Conservation (phyloP, 2,888 invertebrate species). For the Unio delphinus region DNA sequence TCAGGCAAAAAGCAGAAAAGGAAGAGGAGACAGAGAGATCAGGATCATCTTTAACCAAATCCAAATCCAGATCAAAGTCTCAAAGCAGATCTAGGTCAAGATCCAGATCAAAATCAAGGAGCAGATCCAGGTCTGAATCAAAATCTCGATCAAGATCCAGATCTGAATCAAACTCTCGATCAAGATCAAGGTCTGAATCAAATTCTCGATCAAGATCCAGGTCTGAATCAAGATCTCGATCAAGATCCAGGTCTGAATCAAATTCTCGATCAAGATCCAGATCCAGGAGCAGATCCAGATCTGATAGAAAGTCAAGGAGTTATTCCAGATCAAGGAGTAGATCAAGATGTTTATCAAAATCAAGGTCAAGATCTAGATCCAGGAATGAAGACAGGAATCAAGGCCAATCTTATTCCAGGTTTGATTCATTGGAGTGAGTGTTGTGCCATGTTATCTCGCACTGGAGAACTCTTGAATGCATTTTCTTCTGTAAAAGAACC, state of each 20-base stretch:
- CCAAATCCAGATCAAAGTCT: slow-evolving; percentile 26
- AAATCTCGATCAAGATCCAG: slow-evolving; percentile 12
- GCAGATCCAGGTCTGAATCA: not conserved
- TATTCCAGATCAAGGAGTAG: slow-evolving; percentile 5
- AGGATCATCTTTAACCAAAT: not conserved
- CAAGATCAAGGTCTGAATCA: slow-evolving; percentile 2
- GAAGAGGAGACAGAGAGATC: too few relatives aligned
- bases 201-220: too few relatives aligned
- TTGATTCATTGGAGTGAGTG: too few relatives aligned
- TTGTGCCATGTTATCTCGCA: too few relatives aligned
- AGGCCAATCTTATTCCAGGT: too few relatives aligned
- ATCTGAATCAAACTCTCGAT: slow-evolving; percentile 11
- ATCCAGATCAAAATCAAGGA: slow-evolving; percentile 6
- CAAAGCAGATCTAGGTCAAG: slow-evolving; percentile 12
- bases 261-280: slow-evolving; percentile 7
- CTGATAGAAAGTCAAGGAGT: slow-evolving; percentile 27
- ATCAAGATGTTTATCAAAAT: slow-evolving; percentile 4
- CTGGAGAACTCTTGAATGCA: too few relatives aligned
- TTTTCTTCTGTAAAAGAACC: too few relatives aligned
- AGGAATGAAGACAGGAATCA: too few relatives aligned
- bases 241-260: slow-evolving; percentile 6
- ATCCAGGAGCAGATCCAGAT: slow-evolving; percentile 22
- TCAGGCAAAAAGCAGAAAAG: too few relatives aligned
- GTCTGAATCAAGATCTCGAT: slow-evolving; percentile 14
- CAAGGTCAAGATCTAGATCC: slow-evolving; percentile 13